phyloP scores from a whole-genome alignment of 2,113 vertebrate genomes.

The Galbula dea region DNA sequence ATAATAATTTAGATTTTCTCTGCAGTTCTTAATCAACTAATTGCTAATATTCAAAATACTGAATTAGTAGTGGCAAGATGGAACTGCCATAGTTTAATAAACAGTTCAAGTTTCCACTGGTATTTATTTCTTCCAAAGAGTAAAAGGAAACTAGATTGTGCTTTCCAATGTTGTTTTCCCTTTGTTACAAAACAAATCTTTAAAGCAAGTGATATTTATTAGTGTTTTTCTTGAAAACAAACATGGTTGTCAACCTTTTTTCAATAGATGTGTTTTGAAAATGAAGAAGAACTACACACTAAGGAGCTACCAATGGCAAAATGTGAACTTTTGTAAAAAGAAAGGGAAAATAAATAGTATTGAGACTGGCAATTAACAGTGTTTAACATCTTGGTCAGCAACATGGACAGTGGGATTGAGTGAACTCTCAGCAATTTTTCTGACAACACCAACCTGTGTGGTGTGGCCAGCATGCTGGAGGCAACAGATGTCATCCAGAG shows the following conservation, averaged over 20 bases:
- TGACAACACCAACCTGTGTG: too few species aligned
- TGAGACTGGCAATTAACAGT: not conserved
- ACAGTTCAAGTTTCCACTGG: not conserved
- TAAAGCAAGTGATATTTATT: not conserved
- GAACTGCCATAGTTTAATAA: not conserved
- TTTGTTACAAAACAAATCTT: not conserved
- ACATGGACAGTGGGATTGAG: too few species aligned
- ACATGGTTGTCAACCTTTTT: not conserved
- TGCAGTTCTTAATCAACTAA: not conserved
- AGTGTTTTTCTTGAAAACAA: not conserved
- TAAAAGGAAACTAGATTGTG: not conserved
- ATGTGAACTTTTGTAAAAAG: not conserved
- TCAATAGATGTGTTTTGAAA: not conserved
- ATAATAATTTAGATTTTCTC: not conserved
- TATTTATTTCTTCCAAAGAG: not conserved
- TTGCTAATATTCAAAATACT: not conserved
- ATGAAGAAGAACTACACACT: not conserved
- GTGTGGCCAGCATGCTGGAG: too few species aligned
- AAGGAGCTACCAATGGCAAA: not conserved
- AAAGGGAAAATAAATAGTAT: not conserved
- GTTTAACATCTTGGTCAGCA: too few species aligned
- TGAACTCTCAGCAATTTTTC: too few species aligned
- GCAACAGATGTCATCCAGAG: too few species aligned
- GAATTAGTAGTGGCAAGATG: not conserved
- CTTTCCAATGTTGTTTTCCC: not conserved